Evolutionary conservation across 2,113 vertebrate genomes (phyloP).

Genomic region (Platanista minor): DNA sequence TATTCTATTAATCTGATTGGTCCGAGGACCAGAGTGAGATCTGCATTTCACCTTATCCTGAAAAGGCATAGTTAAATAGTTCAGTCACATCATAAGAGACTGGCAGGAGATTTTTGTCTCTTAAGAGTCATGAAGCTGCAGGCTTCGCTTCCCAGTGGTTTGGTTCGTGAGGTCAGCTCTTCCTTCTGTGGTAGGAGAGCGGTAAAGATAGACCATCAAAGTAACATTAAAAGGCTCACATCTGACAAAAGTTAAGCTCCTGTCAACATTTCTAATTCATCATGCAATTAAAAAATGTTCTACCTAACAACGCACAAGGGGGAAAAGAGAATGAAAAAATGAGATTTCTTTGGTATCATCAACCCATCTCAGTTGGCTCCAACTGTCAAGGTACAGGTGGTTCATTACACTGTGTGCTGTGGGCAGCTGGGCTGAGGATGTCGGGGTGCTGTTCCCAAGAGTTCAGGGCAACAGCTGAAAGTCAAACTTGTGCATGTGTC

Average conservation of each 20-base stretch:
- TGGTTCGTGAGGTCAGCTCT: conserved; percentile 62
- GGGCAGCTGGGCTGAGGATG: not conserved
- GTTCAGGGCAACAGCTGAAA: conserved; percentile 35
- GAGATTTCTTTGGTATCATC: conserved; percentile 75
- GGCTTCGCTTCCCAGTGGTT: conserved; percentile 51
- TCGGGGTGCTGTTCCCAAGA: conserved; percentile 10
- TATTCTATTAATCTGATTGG: conserved; percentile 65
- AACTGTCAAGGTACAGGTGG: conserved; percentile 44
- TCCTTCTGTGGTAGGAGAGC: conserved; percentile 57
- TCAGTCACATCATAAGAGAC: conserved; percentile 53
- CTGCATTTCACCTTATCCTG: conserved; percentile 63
- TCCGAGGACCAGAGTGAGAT: conserved; percentile 65
- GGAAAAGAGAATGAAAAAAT: conserved; percentile 37
- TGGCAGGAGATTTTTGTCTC: conserved; percentile 33
- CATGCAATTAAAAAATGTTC: conserved; percentile 75
- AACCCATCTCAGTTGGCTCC: conserved; percentile 66
- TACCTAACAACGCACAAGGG: not conserved
- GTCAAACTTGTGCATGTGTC: not conserved
- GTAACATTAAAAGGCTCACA: conserved; percentile 42
- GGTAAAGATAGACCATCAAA: conserved; percentile 69
- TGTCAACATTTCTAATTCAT: conserved; percentile 62
- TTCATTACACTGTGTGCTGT: conserved; percentile 28
- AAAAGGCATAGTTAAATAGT: conserved; percentile 63
- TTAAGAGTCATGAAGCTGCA: not conserved
- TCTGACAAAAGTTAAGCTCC: conserved; percentile 66